Evolutionary conservation across 2,113 vertebrate genomes (phyloP), one percentile per base, ranked within the genome.

Genomic region (Melanostigma gelatinosum): DNA sequence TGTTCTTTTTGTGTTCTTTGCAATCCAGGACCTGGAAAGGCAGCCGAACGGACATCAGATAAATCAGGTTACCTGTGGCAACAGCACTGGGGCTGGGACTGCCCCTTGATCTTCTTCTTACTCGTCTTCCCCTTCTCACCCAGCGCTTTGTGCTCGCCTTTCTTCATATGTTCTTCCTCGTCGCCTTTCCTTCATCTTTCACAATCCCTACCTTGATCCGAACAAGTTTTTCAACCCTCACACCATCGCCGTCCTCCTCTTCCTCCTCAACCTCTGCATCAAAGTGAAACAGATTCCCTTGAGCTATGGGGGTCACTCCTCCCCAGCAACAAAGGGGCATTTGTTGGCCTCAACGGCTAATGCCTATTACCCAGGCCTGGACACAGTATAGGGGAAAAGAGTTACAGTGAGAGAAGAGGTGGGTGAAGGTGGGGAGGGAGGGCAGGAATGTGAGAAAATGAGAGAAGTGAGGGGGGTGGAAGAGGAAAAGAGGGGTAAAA

Each of bases 1-100:
- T 74, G 89, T 83, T 79, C 79, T 79, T 80, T 83, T 86, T 91
- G 81, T 93, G 27, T 88, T 79, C 83, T 70, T 65, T 63, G 54
- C 52, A 20, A 36, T 70, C 54, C 60, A 27, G 57, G 86, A 60
- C 15, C 68, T 48, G 48, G 69, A 87, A 79, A 77, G 69, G 85
- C 68, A 69, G 88, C 88, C 89, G 82, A 86, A 77, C 82, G 64
- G 75, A 76, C 78, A 71, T 87, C 79, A 16, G 64, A 92, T 94
- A 92, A 94, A 95, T 95, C 93, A 88, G 79, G 93, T 94, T 82
- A 79, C 92, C 85, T 70, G 36, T 86, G 75, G 94, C 77, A 87
- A 93, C 89, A 52, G 67, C 77, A 84, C 85, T 61, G 50, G 74
- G 50, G 58, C 57, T 32, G 44, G 61, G 72, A 76, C 67, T 11